Evolutionary conservation across 2,797 vertebrate species (phyloP).

Genomic region (Sebastes nivosus): DNA sequence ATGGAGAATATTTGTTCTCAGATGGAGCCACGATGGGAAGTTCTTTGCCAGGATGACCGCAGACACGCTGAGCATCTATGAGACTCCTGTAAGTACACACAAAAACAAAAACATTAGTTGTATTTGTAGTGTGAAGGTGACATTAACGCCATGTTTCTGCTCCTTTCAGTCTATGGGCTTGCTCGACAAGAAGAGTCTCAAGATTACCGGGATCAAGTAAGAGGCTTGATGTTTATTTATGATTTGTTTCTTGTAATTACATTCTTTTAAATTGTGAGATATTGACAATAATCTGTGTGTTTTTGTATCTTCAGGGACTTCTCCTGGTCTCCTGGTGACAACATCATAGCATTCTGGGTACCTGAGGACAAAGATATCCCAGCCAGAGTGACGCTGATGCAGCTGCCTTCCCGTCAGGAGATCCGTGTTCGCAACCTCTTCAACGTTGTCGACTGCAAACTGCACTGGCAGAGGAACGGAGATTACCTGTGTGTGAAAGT

Average conservation of each 20-base stretch:
- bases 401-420: conserved; percentile 94
- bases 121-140: not conserved
- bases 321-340: conserved; percentile 98
- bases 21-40: conserved; percentile 98
- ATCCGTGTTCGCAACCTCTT: conserved; percentile 98
- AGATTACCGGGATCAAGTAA: conserved; percentile 97
- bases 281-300: not conserved
- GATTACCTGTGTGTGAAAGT: conserved; percentile 98
- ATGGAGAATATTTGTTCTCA: conserved; percentile 55
- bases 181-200: conserved; percentile 98
- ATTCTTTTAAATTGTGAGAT: not conserved
- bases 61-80: conserved; percentile 97
- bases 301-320: conserved; percentile 87
- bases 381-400: conserved; percentile 97
- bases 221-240: conserved; percentile 34
- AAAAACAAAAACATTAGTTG: not conserved
- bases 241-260: not conserved
- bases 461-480: conserved; percentile 98
- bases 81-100: conserved; percentile 90
- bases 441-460: conserved; percentile 97
- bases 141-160: conserved; percentile 19
- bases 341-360: conserved; percentile 99
- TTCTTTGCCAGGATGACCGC: conserved; percentile 97
- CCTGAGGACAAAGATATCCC: conserved; percentile 99
- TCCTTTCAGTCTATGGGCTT: conserved; percentile 93